Evolutionary conservation across 2,113 vertebrate genomes (phyloP), one percentile per base, ranked within the genome.

Genomic region (Bufo bufo): DNA sequence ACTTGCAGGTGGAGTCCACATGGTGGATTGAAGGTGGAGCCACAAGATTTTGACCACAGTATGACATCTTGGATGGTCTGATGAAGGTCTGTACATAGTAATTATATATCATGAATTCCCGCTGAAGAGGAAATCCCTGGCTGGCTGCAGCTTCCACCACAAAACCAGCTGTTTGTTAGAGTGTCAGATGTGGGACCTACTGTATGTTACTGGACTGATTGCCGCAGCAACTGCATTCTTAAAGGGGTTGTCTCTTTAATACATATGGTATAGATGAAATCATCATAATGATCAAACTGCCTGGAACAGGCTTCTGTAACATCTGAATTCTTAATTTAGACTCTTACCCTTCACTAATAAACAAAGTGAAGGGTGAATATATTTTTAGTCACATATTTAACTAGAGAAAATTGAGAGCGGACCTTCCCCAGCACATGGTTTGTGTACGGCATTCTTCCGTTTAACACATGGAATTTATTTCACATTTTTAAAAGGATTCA

Each of bases 401-500:
- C 84, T 78, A 52, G 33, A 78, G 85, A 87, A 82, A 87, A 87
- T 74, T 82, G 69, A 77, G 87, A 52, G n/a, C 80, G 87, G 80
- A 19, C 80, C 81, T 77, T 88, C 69, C 63, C 58, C 45, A 61
- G 84, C 87, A 83, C 80, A 88, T 84, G 87, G 69, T 83, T 82
- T 88, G 81, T 77, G 63, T 84, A 84, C 80, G 66, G n/a, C 80
- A 17, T 66, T 43, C 47, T 63, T 77, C 80, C 72, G 61, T 12
- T 74, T 84, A 72, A 84, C 78, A 86, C 43, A 85, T 66, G 90
- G 90, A 85, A 92, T 90, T 92, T 92, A 91, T 92, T 92, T 92
- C 91, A 92, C 85, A 92, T 88, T 90, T 92, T 92, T 91, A 91
- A 89, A 83, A 49, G 91, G 91, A 92, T 92, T 90, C 91, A 91